phyloP scores from a whole-genome alignment of 2,888 invertebrate genomes.

The Epiblema foenella region DNA sequence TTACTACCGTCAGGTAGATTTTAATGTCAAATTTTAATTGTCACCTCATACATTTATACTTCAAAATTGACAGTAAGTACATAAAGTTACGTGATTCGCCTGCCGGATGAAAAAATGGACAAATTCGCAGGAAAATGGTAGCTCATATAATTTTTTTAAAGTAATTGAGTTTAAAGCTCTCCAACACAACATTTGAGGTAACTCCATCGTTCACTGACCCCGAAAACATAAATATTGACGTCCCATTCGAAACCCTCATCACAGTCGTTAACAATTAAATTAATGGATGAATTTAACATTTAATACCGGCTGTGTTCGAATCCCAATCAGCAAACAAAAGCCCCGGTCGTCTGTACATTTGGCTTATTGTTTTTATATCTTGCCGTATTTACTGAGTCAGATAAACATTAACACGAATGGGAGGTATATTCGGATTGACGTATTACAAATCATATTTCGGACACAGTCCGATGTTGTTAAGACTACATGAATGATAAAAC shows the following conservation, averaged over 20 bases:
- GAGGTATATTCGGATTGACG: not conserved
- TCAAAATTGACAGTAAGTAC: too few species aligned
- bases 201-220: not conserved
- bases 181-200: not conserved
- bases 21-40: too few species aligned
- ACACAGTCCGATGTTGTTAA: too few species aligned
- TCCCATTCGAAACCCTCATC: not conserved
- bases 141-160: not conserved
- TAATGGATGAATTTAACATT: slow-evolving; percentile 32
- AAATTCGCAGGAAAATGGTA: too few species aligned
- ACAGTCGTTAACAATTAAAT: slow-evolving; percentile 24
- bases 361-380: slow-evolving; percentile 32
- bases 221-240: slow-evolving; percentile 3
- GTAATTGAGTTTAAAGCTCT: not conserved
- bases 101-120: too few species aligned
- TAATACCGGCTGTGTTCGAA: slow-evolving; percentile 27
- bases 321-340: slow-evolving; percentile 28
- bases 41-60: too few species aligned
- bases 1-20: too few species aligned
- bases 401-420: slow-evolving; percentile 24
- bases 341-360: slow-evolving; percentile 22
- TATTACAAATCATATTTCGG: not conserved
- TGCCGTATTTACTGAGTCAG: slow-evolving; percentile 11
- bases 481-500: too few species aligned
- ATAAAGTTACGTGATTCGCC: too few species aligned